These are phyloP conservation scores for Baccha elongata DNA, from an alignment of 2,888 invertebrate species.

Conservation along the genomic window DNA sequence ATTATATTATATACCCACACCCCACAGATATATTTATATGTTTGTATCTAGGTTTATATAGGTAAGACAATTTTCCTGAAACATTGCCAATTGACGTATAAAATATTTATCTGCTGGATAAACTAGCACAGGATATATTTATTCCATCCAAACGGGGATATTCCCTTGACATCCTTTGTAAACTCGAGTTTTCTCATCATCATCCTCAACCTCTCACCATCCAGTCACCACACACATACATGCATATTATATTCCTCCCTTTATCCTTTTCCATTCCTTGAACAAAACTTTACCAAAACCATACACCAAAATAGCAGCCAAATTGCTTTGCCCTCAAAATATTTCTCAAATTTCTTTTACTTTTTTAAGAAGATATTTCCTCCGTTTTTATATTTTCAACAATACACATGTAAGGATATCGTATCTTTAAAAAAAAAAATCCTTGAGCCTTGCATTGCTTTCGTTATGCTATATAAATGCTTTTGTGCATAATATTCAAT, in stretches of 20 bases:
- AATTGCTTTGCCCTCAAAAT: constrained; percentile 69
- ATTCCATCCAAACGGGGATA: constrained; percentile 52
- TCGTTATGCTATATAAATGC: constrained; percentile 9
- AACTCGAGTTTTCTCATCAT: constrained; percentile 19
- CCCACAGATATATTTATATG: not conserved
- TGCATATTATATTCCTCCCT: not conserved
- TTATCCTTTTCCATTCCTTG: constrained; percentile 16
- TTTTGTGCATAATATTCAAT: constrained; percentile 73
- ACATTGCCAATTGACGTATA: constrained; percentile 61
- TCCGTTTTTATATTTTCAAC: constrained; percentile 9
- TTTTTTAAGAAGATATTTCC: constrained; percentile 52
- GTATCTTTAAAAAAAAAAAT: constrained; percentile 60
- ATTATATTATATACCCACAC: not conserved
- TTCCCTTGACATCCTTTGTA: constrained; percentile 70
- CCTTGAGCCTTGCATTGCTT: constrained; percentile 64
- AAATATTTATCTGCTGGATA: constrained; percentile 53
- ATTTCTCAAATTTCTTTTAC: constrained; percentile 33
- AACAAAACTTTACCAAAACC: constrained; percentile 47
- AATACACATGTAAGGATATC: constrained; percentile 33
- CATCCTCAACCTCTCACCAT: not conserved
- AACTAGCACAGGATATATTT: constrained; percentile 59
- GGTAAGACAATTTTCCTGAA: constrained; percentile 51
- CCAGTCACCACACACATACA: constrained; percentile 19
- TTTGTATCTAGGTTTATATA: not conserved
- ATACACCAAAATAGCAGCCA: constrained; percentile 51